These are phyloP conservation scores for Spilarctia lutea DNA, from an alignment of 2,888 invertebrate genomes.

Conservation along the genomic window DNA sequence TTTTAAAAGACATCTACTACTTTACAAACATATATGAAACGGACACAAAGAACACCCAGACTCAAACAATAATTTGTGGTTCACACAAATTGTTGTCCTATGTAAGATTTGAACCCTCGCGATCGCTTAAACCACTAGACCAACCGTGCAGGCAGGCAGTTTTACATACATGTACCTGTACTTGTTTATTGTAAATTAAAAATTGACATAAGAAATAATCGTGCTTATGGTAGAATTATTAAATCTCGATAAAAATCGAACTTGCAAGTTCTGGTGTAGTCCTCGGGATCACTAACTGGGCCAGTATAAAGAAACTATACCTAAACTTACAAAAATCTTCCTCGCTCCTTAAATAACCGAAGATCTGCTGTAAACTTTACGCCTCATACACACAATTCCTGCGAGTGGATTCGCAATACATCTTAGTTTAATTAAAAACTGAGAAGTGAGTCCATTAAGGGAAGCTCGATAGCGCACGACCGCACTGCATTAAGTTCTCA, in stretches of 20 bases:
- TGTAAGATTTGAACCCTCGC: no score
- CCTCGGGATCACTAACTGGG: background rate
- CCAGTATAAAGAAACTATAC: background rate
- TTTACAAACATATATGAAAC: no score
- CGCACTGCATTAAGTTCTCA: slow-evolving; percentile 4
- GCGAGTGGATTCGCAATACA: background rate
- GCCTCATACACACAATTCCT: background rate
- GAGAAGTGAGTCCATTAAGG: slow-evolving; percentile 14
- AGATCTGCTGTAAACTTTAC: background rate
- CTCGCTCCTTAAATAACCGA: background rate
- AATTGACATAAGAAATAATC: no score
- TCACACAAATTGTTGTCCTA: no score
- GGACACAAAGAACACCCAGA: no score
- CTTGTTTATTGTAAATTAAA: no score
- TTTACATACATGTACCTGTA: no score
- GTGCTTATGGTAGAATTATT: background rate
- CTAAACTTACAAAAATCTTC: background rate
- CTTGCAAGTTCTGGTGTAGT: background rate
- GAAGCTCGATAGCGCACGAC: slow-evolving; percentile 6
- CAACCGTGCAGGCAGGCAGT: no score
- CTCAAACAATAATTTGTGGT: no score
- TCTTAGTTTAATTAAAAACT: slow-evolving; percentile 10
- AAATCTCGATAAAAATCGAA: background rate
- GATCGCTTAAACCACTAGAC: no score
- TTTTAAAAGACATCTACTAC: no score